These are phyloP conservation scores for Drosophila mayaguana DNA, from an alignment of 2,888 invertebrate genomes.

Conservation along the genomic window DNA sequence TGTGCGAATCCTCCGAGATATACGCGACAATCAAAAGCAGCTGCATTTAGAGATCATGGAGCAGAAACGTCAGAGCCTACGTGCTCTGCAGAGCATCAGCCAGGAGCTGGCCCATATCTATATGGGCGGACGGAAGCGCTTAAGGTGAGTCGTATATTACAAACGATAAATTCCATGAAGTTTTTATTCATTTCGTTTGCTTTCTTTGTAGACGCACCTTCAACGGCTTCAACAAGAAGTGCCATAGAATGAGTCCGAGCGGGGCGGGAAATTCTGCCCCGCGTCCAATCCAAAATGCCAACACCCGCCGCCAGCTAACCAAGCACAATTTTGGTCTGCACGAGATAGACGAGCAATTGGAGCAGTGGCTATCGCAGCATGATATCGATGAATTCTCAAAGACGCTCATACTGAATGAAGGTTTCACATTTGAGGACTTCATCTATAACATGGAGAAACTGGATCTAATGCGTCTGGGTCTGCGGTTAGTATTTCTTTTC, in stretches of 20 bases:
- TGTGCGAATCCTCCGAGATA: conserved; percentile 75
- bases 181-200: conserved; percentile 14
- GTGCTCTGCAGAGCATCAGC: conserved; percentile 79
- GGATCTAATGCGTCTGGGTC: conserved; percentile 91
- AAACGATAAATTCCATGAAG: background rate
- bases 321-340: conserved; percentile 77
- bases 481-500: conserved; percentile 87
- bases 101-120: conserved; percentile 81
- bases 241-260: conserved; percentile 69
- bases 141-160: conserved; percentile 45
- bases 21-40: conserved; percentile 77
- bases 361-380: conserved; percentile 90
- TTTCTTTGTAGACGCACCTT: conserved; percentile 58
- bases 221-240: conserved; percentile 66
- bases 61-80: conserved; percentile 73
- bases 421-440: conserved; percentile 92
- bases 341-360: conserved; percentile 87
- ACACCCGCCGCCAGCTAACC: conserved; percentile 59
- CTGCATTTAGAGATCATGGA: conserved; percentile 77
- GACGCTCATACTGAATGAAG: conserved; percentile 89
- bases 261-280: conserved; percentile 34
- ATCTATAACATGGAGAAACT: conserved; percentile 92
- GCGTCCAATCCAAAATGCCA: conserved; percentile 40
- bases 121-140: conserved; percentile 75
- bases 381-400: conserved; percentile 89